A percentile compares a stretch with the other conserved stretches of the same genome.
phyloP scores from a whole-genome alignment of 2,113 vertebrate species.

The Takifugu bimaculatus region DNA sequence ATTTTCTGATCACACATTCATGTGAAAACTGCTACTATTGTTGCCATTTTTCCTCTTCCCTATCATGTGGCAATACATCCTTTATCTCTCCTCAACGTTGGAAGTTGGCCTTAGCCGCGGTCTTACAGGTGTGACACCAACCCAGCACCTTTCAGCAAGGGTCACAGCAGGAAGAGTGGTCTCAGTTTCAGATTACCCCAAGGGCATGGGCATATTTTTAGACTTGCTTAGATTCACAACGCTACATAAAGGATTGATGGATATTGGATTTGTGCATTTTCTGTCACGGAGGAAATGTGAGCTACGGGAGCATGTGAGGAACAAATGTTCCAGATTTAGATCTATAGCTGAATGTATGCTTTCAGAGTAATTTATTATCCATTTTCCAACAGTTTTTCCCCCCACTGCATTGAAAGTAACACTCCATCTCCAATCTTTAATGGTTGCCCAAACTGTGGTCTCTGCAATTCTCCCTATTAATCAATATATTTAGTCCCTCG shows the following conservation, averaged over 20 bases:
- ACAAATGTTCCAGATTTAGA: not conserved
- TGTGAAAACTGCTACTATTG: no score
- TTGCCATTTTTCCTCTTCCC: not conserved
- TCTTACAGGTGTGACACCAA: constrained; percentile 11
- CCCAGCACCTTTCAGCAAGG: constrained; percentile 10
- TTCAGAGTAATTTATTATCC: no score
- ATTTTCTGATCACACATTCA: not conserved
- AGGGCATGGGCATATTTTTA: constrained; percentile 33
- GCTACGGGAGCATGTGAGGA: not conserved
- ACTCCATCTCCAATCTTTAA: constrained; percentile 70
- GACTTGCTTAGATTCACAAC: constrained; percentile 6
- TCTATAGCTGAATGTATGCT: no score
- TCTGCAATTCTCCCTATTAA: constrained; percentile 41
- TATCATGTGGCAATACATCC: not conserved
- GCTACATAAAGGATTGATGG: constrained; percentile 43
- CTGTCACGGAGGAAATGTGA: constrained; percentile 18
- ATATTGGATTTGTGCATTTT: constrained; percentile 33
- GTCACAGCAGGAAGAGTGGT: constrained; percentile 18
- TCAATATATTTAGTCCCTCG: constrained; percentile 41
- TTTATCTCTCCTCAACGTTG: not conserved
- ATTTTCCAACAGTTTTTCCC: no score
- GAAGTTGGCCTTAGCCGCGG: not conserved
- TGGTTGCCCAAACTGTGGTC: constrained; percentile 68
- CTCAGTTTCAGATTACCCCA: constrained; percentile 31
- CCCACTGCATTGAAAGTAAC: constrained; percentile 2